Evolutionary conservation across 2,113 vertebrate species (phyloP).

Genomic region (Laterallus jamaicensis): DNA sequence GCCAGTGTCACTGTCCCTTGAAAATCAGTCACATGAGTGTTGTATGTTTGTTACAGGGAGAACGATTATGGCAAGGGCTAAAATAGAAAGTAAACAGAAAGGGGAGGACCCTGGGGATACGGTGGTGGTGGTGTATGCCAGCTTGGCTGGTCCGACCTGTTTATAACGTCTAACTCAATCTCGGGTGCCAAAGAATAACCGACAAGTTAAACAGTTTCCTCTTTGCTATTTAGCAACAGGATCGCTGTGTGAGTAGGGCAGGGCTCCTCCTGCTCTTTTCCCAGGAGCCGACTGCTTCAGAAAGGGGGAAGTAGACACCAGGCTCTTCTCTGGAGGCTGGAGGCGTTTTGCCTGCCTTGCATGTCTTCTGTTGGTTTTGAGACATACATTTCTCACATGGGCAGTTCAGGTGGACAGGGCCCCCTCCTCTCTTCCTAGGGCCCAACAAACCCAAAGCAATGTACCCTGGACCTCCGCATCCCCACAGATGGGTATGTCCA

Average conservation of each 20-base stretch:
- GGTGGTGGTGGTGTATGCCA: neutral
- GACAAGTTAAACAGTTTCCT: slow-evolving; percentile 30
- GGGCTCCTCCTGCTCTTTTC: neutral
- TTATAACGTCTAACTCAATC: slow-evolving; percentile 26
- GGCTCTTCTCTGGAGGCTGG: neutral
- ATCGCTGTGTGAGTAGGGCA: neutral
- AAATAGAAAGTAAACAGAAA: slow-evolving; percentile 25
- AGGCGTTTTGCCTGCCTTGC: neutral
- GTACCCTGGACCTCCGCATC: accelerated
- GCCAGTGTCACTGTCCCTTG: neutral
- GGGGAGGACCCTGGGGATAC: slow-evolving; percentile 46
- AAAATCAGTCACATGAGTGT: neutral
- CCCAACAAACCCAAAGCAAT: neutral
- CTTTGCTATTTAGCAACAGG: neutral
- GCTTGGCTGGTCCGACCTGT: slow-evolving; percentile 38
- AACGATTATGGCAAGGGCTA: slow-evolving; percentile 1
- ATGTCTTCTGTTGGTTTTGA: neutral
- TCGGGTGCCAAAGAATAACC: slow-evolving; percentile 44
- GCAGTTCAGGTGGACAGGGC: neutral
- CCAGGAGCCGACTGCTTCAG: neutral
- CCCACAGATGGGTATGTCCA: neutral
- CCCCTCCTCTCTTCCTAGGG: neutral
- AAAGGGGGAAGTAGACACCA: neutral
- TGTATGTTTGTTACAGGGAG: slow-evolving; percentile 28
- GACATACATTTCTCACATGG: neutral